These are phyloP conservation scores for Phaenicophaeus curvirostris DNA, from an alignment of 2,797 vertebrate genomes.

Conservation along the genomic window DNA sequence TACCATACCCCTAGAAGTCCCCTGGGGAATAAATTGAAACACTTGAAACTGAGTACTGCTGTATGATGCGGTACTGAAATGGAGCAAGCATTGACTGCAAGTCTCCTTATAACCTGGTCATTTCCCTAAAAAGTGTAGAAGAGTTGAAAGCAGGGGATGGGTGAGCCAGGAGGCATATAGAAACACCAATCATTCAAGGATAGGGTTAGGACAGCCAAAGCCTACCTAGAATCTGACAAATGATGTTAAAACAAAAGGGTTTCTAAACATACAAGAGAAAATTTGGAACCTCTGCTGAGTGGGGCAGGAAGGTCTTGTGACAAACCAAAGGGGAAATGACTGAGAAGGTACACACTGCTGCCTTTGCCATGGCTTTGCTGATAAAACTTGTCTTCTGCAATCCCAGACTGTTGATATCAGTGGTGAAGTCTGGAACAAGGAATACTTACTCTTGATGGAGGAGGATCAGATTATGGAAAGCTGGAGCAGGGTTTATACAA, in stretches of 20 bases:
- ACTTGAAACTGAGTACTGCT: background rate
- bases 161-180: background rate
- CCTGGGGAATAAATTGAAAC: background rate
- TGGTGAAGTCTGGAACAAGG: background rate
- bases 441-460: background rate
- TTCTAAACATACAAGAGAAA: background rate
- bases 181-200: background rate
- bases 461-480: background rate
- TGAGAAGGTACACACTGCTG: background rate
- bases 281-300: background rate
- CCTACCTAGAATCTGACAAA: background rate
- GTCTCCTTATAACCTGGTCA: background rate
- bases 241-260: background rate
- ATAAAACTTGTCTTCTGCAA: background rate
- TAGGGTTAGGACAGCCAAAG: background rate
- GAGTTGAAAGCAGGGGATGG: background rate
- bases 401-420: background rate
- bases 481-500: rapidly evolving
- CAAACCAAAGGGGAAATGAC: background rate
- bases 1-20: background rate
- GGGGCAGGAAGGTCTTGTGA: background rate
- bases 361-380: too few relatives aligned
- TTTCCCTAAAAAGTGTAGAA: background rate
- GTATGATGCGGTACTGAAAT: background rate
- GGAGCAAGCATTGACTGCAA: background rate